Base-by-base conservation (phyloP, 2,113 vertebrate species). In the Chaetura pelagica region DNA sequence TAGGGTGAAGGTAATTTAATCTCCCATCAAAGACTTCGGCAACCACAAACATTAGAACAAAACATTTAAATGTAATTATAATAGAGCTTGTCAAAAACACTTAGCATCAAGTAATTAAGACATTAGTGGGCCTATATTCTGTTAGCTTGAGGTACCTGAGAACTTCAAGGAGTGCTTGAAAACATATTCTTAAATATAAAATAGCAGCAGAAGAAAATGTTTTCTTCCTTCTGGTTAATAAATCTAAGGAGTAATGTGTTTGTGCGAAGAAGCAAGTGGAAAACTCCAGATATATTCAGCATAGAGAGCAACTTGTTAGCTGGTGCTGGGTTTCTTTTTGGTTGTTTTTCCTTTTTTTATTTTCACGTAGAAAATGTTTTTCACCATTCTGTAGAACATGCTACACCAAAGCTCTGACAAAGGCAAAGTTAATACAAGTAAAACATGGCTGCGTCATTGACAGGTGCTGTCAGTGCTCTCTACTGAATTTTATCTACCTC, bases 1-100 rank as follows among this genome's bases (percentile, higher is more conserved):
- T 94, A 12, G 69, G 77, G 68, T 14, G 44, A 68, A 86, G 76
- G 76, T 96, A 96, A 96, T 95, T 96, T 78, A 94, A 91, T 96
- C 90, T 95, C 76, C 83, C 76, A 94, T 96, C 94, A 96, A 96
- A 97, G 96, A 66, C 92, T 96, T 93, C 5, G 9, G 79, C 85
- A 88, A 94, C 64, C 61, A 67, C 40, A 49, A 91, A 22, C 93
- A 69, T 86, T 71, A 84, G 83, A 94, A 93, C 68, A 86, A 93
- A 96, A 61, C 83, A 95, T 93, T 77, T 86, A 77, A 92, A 96
- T 75, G 80, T 90, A 93, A 96, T 95, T 94, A 90, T 90, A 84
- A 84, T 64, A 89, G 61, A 96, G 57, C 64, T 88, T 94, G 92
- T 96, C 93, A 92, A 84, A 95, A 84, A 6, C 52, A 74, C 64